phyloP scores from a whole-genome alignment of 2,888 invertebrate species.

The Eupithecia subumbrata region DNA sequence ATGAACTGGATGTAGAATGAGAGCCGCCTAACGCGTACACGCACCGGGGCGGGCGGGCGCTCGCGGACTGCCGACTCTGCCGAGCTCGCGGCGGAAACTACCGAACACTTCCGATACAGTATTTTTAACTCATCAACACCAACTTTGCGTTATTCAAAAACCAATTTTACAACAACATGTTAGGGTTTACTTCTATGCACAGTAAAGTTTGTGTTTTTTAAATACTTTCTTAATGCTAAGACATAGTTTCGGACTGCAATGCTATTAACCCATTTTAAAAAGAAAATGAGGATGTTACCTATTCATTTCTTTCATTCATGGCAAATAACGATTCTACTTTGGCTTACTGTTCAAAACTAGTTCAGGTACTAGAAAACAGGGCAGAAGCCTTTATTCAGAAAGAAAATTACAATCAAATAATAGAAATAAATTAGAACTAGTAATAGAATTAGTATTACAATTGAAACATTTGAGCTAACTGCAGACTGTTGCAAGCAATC shows the following conservation, averaged over 20 bases:
- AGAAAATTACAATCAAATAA: too few species aligned
- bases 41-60: conserved; percentile 74
- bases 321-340: not conserved
- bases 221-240: conserved; percentile 66
- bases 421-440: too few species aligned
- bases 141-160: conserved; percentile 44
- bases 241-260: conserved; percentile 62
- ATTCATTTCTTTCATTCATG: not conserved
- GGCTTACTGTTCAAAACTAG: too few species aligned
- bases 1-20: conserved; percentile 37
- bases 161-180: conserved; percentile 31
- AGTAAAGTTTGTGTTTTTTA: conserved; percentile 34
- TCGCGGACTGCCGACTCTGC: conserved; percentile 67
- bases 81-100: conserved; percentile 58
- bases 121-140: conserved; percentile 75
- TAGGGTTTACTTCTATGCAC: conserved; percentile 29
- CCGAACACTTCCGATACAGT: conserved; percentile 71
- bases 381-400: too few species aligned
- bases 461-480: too few species aligned
- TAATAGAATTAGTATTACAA: too few species aligned
- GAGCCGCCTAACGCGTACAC: conserved; percentile 71
- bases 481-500: too few species aligned
- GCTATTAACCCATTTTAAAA: conserved; percentile 71
- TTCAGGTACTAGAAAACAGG: too few species aligned
- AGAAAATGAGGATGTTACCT: not conserved